Percentiles rank a stretch among this genome's conserved stretches.
These are phyloP conservation scores for Xiphophorus hellerii DNA, from an alignment of 2,113 vertebrate genomes.

Conservation along the genomic window DNA sequence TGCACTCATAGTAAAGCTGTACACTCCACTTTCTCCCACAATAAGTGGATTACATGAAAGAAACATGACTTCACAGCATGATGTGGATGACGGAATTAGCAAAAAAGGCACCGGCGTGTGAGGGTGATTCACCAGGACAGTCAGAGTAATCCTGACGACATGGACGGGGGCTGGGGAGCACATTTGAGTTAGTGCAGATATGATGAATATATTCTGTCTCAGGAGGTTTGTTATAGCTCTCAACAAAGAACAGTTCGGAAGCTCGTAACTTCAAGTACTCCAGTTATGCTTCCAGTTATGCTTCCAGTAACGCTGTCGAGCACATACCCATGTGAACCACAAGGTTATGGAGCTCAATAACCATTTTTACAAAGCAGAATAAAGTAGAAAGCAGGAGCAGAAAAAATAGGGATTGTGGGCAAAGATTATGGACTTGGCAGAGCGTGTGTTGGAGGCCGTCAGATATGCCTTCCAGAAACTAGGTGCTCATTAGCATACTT, in stretches of 20 bases:
- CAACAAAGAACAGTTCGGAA: conserved; percentile 24
- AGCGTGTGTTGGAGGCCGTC: conserved; percentile 55
- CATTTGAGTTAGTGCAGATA: neutral
- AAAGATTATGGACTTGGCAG: conserved; percentile 71
- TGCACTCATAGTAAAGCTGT: neutral
- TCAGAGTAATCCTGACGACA: conserved; percentile 11
- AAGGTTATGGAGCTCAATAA: conserved; percentile 10
- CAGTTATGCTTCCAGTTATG: conserved; percentile 4
- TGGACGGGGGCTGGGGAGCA: neutral
- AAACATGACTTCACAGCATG: conserved; percentile 16
- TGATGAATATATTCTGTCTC: neutral
- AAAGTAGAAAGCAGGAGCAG: conserved; percentile 26
- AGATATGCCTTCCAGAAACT: conserved; percentile 71
- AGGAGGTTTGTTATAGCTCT: conserved; percentile 12
- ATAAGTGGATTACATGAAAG: conserved; percentile 6
- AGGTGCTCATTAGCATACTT: conserved; percentile 76
- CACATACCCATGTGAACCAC: conserved; percentile 29
- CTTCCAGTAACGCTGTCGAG: neutral
- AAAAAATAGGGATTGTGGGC: conserved; percentile 37
- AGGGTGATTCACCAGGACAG: conserved; percentile 25
- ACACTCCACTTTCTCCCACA: neutral
- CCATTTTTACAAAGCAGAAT: conserved; percentile 36
- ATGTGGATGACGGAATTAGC: conserved; percentile 22
- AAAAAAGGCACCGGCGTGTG: neutral
- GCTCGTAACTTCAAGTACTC: conserved; percentile 6